A percentile compares a stretch with the other conserved stretches of the same genome.
phyloP scores from a whole-genome alignment of 2,888 invertebrate species.

The Pteria penguin region DNA sequence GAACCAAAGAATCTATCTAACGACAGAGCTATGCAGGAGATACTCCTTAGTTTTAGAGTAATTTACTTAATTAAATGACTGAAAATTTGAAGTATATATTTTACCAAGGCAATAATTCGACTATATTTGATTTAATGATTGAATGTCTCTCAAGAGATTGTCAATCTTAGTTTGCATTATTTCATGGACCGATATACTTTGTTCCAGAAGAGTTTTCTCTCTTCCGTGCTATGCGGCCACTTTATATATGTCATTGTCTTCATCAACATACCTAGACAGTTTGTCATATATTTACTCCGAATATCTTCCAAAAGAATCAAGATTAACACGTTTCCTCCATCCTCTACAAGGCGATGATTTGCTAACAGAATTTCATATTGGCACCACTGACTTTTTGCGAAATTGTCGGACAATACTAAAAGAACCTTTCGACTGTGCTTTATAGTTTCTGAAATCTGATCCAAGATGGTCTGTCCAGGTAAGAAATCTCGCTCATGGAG shows the following conservation, averaged over 20 bases:
- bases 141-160: too few species aligned
- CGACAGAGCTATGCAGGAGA: too few species aligned
- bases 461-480: slow-evolving; percentile 86
- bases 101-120: too few species aligned
- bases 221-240: slow-evolving; percentile 81
- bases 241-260: slow-evolving; percentile 86
- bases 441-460: slow-evolving; percentile 87
- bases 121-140: too few species aligned
- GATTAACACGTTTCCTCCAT: slow-evolving; percentile 84
- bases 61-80: too few species aligned
- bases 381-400: slow-evolving; percentile 87
- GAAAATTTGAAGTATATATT: too few species aligned
- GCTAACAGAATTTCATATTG: slow-evolving; percentile 87
- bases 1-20: too few species aligned
- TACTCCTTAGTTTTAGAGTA: too few species aligned
- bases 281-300: slow-evolving; percentile 83
- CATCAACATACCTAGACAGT: slow-evolving; percentile 85
- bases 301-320: slow-evolving; percentile 86
- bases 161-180: too few species aligned
- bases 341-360: slow-evolving; percentile 82
- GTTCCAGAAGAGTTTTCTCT: slow-evolving; percentile 41
- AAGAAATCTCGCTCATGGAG: slow-evolving; percentile 87
- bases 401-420: slow-evolving; percentile 84
- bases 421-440: slow-evolving; percentile 85
- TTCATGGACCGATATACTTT: slow-evolving; percentile 2